Evolutionary conservation across 2,888 invertebrate species (phyloP), one percentile per base, ranked within the genome.

Genomic region (Lepidocyrtinus sp.): DNA sequence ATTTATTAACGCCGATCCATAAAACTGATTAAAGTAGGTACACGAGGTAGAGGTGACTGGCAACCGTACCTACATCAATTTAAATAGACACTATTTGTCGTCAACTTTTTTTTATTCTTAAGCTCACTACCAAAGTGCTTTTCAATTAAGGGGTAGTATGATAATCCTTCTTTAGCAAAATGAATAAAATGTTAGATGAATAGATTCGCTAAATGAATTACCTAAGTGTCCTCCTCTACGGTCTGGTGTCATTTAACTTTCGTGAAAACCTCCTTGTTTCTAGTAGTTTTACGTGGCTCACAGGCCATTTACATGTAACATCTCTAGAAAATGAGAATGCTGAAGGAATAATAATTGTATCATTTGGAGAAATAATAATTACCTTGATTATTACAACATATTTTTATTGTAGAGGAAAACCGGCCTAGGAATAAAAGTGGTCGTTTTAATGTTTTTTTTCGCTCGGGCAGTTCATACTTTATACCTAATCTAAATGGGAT

Each of bases 341-440:
- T 36, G 50, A 59, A 46, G 26, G 36, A 78, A 78, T 78, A 78
- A 78, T 74, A 61, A 74, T 78, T 78, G 78, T 78, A 78, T 78
- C 78, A 78, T 78, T 36, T 36, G 72, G 63, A n/a, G n/a, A 78
- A 78, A 73, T 73, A 78, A 73, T 73, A 78, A 78, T 78, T 78
- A 78, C 78, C 69, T 78, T 78, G 78, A 76, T 77, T 62, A 15
- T 62, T 17, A 62, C 15, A 22, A 22, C 21, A 2, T 5, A 19
- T 17, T 55, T 55, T 55, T 62, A 21, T 3, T 15, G 19, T 3
- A 62, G 62, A 62, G 22, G 62, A 12, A 36, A 36, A 36, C 36
- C 36, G 36, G 36, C 36, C 36, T 12, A 12, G 36, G n/a, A n/a
- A n/a, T 36, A 7, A 36, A 62, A 62, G 62, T 62, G 22, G 62